Conservation (phyloP, 2,113 vertebrate genomes). For the Pachycephala philippinensis region DNA sequence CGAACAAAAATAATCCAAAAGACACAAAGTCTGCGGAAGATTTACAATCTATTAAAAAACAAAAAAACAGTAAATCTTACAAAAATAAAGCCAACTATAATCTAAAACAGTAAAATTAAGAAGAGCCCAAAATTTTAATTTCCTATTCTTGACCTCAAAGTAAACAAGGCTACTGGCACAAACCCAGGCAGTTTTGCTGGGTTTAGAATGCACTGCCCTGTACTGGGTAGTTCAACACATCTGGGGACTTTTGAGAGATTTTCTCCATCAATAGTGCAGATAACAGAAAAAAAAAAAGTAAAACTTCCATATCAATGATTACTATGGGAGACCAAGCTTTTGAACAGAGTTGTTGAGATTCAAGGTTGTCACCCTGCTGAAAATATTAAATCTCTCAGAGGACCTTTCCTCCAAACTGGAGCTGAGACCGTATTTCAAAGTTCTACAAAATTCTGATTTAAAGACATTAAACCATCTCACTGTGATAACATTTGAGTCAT, state of each 20-base stretch:
- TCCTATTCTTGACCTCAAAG: neutral
- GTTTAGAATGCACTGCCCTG: neutral
- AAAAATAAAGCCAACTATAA: neutral
- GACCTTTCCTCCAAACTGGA: neutral
- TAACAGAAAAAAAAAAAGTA: neutral
- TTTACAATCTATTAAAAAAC: neutral
- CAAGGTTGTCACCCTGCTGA: neutral
- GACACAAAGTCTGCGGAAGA: neutral
- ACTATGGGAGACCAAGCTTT: neutral
- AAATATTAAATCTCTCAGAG: neutral
- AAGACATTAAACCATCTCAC: neutral
- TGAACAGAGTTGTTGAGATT: neutral
- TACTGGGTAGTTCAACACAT: neutral
- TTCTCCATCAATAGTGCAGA: neutral
- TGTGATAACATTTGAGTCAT: conserved; percentile 43
- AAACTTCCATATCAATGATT: neutral
- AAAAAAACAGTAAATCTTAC: neutral
- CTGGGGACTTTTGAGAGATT: neutral
- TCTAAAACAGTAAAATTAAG: neutral
- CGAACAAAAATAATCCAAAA: neutral
- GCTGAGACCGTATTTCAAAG: neutral
- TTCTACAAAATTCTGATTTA: conserved; percentile 6
- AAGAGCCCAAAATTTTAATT: neutral
- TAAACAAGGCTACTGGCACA: neutral
- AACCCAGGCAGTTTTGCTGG: neutral